phyloP scores from a whole-genome alignment of 2,888 invertebrate genomes.

The Chalcosyrphus nemorum region DNA sequence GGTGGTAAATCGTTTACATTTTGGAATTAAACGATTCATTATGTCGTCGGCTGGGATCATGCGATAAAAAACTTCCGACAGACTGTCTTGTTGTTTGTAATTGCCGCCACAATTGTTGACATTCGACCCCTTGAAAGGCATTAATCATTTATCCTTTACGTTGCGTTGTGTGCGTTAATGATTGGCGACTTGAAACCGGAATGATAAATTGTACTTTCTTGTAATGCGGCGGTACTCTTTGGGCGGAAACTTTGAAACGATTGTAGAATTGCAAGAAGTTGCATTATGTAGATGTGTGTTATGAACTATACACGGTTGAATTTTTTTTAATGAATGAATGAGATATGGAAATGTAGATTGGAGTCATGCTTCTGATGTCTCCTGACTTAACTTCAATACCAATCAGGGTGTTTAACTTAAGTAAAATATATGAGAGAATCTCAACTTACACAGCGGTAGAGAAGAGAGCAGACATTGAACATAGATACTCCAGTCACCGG shows the following conservation, averaged over 20 bases:
- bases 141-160: constrained; percentile 64
- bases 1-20: constrained; percentile 25
- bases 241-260: constrained; percentile 12
- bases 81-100: constrained; percentile 54
- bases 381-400: too few relatives aligned
- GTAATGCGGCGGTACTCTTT: background rate
- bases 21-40: constrained; percentile 32
- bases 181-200: constrained; percentile 36
- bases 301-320: too few relatives aligned
- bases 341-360: too few relatives aligned
- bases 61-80: constrained; percentile 55
- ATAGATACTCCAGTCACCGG: too few relatives aligned
- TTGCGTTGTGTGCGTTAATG: constrained; percentile 45
- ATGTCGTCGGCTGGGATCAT: constrained; percentile 34
- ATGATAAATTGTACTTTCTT: constrained; percentile 51
- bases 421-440: too few relatives aligned
- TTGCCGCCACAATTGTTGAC: constrained; percentile 66
- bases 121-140: constrained; percentile 49
- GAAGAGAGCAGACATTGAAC: too few relatives aligned
- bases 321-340: background rate
- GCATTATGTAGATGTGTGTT: background rate
- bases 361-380: too few relatives aligned
- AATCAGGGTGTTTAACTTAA: too few relatives aligned
- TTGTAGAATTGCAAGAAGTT: constrained; percentile 8
- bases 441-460: too few relatives aligned